Percentiles rank a stretch among this genome's conserved stretches.
Conservation (phyloP, 1,140 invertebrate species). For the Camponotus pennsylvanicus region DNA sequence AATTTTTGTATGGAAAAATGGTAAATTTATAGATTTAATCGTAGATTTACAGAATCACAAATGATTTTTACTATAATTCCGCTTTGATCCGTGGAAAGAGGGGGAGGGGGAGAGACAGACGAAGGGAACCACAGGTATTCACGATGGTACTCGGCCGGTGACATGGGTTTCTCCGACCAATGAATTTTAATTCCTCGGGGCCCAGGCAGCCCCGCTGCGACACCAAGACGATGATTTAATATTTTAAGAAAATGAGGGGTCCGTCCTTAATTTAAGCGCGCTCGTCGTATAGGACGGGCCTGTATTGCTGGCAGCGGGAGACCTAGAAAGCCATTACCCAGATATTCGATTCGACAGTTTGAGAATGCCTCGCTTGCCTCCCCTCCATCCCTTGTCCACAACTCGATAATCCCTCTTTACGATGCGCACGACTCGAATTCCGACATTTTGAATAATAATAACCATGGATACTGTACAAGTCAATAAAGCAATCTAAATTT, state of each 20-base stretch:
- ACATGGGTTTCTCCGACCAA: slow-evolving; percentile 86
- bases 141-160: slow-evolving; percentile 85
- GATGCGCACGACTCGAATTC: slow-evolving; percentile 58
- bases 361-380: slow-evolving; percentile 54
- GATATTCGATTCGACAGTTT: slow-evolving; percentile 77
- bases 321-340: slow-evolving; percentile 77
- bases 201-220: slow-evolving; percentile 83
- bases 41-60: not conserved
- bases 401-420: slow-evolving; percentile 71
- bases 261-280: slow-evolving; percentile 82
- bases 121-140: slow-evolving; percentile 81
- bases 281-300: slow-evolving; percentile 72
- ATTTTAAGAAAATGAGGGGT: slow-evolving; percentile 85
- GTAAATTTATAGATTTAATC: slow-evolving; percentile 61
- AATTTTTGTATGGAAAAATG: slow-evolving; percentile 77
- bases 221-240: slow-evolving; percentile 86
- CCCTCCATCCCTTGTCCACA: slow-evolving; percentile 5
- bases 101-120: slow-evolving; percentile 69
- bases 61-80: slow-evolving; percentile 84
- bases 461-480: slow-evolving; percentile 36
- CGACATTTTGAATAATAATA: slow-evolving; percentile 53
- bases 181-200: slow-evolving; percentile 85
- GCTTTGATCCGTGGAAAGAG: slow-evolving; percentile 49
- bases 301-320: slow-evolving; percentile 78
- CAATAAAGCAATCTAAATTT: slow-evolving; percentile 27